Base-by-base conservation (phyloP, 2,888 invertebrate genomes). In the Teleogryllus oceanicus region DNA sequence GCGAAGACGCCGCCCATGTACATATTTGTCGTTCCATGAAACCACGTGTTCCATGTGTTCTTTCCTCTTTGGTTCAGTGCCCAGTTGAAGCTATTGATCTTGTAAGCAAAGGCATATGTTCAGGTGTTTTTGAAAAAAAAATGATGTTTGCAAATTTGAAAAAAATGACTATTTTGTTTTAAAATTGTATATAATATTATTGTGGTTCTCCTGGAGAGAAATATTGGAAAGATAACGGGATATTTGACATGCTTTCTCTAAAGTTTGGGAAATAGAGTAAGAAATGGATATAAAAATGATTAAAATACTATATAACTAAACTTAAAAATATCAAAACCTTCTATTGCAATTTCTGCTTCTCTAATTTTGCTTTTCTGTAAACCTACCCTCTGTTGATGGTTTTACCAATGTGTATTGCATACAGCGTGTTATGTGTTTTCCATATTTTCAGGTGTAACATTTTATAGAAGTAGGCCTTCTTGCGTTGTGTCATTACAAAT, bases 11-110 rank as follows among this genome's bases (percentile, higher is more conserved):
- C n/a, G 62, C 62, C 62, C 62, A 18, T 62, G 62, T 62, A 62
- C 62, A 62, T 62, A 62, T 62, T 62, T 62, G 62, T 62, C 62
- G 62, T 62, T 62, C 62, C 62, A 62, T 62, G 62, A 62, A 13
- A 62, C 62, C 62, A 12, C n/a, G 62, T 62, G 62, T 62, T 62
- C 13, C 62, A 62, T 62, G 62, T 62, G 62, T 62, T 62, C n/a
- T 62, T 62, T 62, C 62, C 62, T 62, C n/a, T 62, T 62, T n/a
- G 37, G 37, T 37, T 37, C 37, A 37, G 62, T 62, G 62, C 62
- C n/a, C n/a, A 62, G 62, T 37, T 37, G 37, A 37, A 37, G 37
- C 62, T 62, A 13, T 18, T 62, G 62, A 62, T 62, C 13, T n/a
- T n/a, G 62, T 62, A 62, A 62, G 62, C 62, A 62, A 13, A n/a